Conservation (phyloP, 2,888 invertebrate genomes). For the Lingula anatina region DNA sequence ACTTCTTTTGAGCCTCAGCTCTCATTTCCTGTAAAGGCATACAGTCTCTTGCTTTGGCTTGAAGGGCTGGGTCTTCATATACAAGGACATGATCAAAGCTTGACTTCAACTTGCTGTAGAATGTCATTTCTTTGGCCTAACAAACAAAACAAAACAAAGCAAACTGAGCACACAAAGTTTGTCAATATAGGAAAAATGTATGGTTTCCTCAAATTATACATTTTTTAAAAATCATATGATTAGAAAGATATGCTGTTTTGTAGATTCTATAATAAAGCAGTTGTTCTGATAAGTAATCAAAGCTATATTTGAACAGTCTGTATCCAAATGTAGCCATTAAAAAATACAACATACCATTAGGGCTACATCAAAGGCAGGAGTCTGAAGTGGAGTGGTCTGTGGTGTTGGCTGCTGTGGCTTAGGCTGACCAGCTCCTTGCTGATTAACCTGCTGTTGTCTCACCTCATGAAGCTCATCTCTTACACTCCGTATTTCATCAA, state of each 20-base stretch:
- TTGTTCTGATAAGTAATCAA: no score
- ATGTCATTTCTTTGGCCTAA: slow-evolving; percentile 30
- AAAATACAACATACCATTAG: no score
- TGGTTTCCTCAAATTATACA: no score
- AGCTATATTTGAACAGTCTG: no score
- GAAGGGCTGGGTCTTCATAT: slow-evolving; percentile 67
- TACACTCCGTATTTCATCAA: slow-evolving; percentile 18
- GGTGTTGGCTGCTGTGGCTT: neutral
- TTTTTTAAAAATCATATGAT: neutral
- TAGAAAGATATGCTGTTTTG: slow-evolving; percentile 2
- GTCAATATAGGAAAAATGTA: no score
- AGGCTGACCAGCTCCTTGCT: slow-evolving; percentile 1
- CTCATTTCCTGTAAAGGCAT: slow-evolving; percentile 68
- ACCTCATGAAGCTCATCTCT: slow-evolving; percentile 21
- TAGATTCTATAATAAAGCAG: no score
- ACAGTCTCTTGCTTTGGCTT: slow-evolving; percentile 61
- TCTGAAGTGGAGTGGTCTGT: slow-evolving; percentile 3
- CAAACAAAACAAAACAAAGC: slow-evolving; percentile 4
- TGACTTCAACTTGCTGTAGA: slow-evolving; percentile 28
- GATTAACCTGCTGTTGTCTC: slow-evolving; percentile 9
- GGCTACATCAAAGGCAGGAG: no score
- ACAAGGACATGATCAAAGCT: slow-evolving; percentile 59
- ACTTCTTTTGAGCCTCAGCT: slow-evolving; percentile 56
- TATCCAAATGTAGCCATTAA: no score
- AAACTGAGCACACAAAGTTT: no score